phyloP scores from a whole-genome alignment of 2,888 invertebrate species.

The Schizotus pectinicornis region DNA sequence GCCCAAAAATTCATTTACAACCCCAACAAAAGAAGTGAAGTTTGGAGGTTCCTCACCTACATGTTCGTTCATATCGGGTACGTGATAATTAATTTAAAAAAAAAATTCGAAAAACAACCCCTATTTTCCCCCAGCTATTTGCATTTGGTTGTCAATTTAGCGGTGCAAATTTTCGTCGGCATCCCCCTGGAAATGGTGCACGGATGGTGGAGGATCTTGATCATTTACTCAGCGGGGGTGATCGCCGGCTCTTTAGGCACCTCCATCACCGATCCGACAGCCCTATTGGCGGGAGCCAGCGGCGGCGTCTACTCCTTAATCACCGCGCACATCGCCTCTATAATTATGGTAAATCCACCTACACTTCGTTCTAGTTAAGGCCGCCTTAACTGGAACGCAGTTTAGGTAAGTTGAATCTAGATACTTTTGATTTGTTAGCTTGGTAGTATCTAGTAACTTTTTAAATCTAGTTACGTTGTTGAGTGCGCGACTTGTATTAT shows the following conservation, averaged over 20 bases:
- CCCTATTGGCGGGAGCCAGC: constrained; percentile 87
- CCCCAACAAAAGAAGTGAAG: constrained; percentile 82
- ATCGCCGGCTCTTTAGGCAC: constrained; percentile 82
- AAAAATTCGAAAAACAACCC: background rate
- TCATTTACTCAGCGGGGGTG: constrained; percentile 83
- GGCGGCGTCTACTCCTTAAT: constrained; percentile 93
- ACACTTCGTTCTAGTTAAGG: constrained; percentile 28
- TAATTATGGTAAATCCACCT: constrained; percentile 72
- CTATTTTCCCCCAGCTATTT: constrained; percentile 65
- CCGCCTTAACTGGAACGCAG: background rate
- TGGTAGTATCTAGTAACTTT: too few species aligned
- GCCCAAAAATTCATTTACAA: constrained; percentile 82
- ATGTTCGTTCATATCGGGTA: constrained; percentile 95
- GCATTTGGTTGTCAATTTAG: constrained; percentile 86
- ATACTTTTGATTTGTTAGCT: too few species aligned
- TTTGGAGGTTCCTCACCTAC: constrained; percentile 92
- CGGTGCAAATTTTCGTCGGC: constrained; percentile 90
- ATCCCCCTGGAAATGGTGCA: constrained; percentile 96
- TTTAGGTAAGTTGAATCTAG: too few species aligned
- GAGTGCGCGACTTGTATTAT: too few species aligned
- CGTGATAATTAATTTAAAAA: background rate
- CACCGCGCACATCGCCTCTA: constrained; percentile 89
- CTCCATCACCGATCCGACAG: constrained; percentile 75
- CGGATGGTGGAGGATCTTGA: constrained; percentile 87
- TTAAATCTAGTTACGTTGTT: too few species aligned